Evolutionary conservation across 2,113 vertebrate species (phyloP).

Genomic region (Phrynocephalus versicolor): DNA sequence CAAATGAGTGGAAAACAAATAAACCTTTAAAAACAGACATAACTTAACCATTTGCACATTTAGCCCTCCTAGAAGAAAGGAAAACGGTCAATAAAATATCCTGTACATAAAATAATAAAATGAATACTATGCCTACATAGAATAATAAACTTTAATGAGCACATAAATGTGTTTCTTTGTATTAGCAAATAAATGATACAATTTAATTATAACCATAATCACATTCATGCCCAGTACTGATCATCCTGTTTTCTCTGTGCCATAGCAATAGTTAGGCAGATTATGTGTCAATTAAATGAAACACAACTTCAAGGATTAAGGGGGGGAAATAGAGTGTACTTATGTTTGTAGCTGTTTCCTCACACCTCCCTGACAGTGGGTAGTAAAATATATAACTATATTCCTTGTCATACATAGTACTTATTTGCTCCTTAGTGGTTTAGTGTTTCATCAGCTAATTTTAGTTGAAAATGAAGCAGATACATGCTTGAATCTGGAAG

Average conservation of each 20-base stretch:
- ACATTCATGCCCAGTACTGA: neutral
- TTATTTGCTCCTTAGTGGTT: neutral
- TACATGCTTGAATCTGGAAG: neutral
- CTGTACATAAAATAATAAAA: neutral
- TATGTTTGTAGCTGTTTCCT: neutral
- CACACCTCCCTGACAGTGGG: too few species aligned
- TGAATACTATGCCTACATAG: too few species aligned
- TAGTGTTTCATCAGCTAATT: neutral
- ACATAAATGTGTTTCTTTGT: neutral
- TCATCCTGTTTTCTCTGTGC: too few species aligned
- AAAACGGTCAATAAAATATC: neutral
- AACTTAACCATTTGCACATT: neutral
- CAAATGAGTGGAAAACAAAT: slow-evolving; percentile 4
- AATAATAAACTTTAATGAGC: too few species aligned
- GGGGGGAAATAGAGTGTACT: neutral
- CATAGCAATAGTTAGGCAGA: neutral
- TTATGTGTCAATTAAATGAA: neutral
- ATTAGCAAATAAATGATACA: slow-evolving; percentile 1
- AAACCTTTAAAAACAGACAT: neutral
- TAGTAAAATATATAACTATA: neutral
- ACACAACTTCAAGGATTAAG: neutral
- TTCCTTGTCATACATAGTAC: neutral
- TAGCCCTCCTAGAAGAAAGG: neutral
- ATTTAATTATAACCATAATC: neutral
- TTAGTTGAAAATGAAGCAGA: neutral